Evolutionary conservation across 2,888 invertebrate species (phyloP), one percentile per base, ranked within the genome.

Genomic region (Phoronis australis): DNA sequence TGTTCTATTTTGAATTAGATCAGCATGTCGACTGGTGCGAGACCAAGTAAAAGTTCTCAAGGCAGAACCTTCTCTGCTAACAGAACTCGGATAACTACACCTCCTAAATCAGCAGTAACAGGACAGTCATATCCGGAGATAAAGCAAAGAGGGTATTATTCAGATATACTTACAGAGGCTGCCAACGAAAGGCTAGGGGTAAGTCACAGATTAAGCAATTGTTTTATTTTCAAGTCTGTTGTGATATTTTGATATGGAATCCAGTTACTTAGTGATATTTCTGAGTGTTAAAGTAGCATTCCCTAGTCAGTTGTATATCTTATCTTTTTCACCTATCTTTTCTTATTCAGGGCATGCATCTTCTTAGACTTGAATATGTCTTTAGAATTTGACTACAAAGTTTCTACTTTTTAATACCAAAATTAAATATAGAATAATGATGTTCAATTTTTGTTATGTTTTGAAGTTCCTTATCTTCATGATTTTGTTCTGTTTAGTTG

Each of bases 101-200:
- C 55, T 18, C 41, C 50, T 12, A 55, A 51, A 37, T 50, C 56
- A 6, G 45, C 57, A 15, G 48, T 43, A 1, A 35, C 44, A 45
- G 66, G 64, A 22, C 60, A 66, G 44, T 58, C 57, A 20, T 76
- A 76, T 53, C 76, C 75, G 23, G 71, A 70, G 50, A 73, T 76
- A 26, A 71, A 71, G 60, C 73, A 76, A 55, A 55, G 74, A 52
- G 76, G 76, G 27, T 76, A 57, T 55, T 76, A 76, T 52, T 76
- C 76, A 2, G 76, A 76, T 58, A 66, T 73, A 35, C 58, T 73
- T 25, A 62, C 60, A 35, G 42, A 57, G 38, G 65, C 64, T 55
- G 55, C 46, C n/a, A 62, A 64, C 21, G 52, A 55, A 42, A 50
- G 54, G 22, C 42, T 66, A 43, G 64, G 55, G 52, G 66, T 69